phyloP scores from a whole-genome alignment of 2,113 vertebrate species.

The Zosterops lateralis region DNA sequence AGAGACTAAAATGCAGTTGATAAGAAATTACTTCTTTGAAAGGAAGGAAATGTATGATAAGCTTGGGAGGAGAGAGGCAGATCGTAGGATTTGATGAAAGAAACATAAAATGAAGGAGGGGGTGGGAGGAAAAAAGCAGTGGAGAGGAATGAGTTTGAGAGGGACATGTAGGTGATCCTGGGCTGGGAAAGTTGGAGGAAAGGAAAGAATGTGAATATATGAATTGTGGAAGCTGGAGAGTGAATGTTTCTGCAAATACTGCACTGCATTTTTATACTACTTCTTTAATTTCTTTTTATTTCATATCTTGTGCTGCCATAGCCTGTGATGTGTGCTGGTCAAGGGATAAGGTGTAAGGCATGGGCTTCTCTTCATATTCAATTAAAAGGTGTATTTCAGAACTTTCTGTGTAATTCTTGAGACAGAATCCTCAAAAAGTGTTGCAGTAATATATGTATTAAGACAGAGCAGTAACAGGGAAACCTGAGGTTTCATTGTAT shows the following conservation, averaged over 20 bases:
- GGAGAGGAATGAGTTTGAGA: neutral
- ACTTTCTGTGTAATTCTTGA: neutral
- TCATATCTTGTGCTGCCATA: neutral
- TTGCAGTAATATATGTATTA: neutral
- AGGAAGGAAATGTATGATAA: neutral
- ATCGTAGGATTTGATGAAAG: neutral
- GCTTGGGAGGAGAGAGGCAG: neutral
- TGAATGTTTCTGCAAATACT: neutral
- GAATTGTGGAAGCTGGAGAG: neutral
- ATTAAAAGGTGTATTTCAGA: neutral
- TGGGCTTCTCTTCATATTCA: neutral
- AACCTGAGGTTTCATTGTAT: neutral
- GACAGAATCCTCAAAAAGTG: neutral
- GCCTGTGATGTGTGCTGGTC: neutral
- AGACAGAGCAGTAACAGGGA: neutral
- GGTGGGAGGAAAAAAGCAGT: neutral
- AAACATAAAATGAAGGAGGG: neutral
- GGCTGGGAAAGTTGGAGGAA: neutral
- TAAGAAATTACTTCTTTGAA: neutral
- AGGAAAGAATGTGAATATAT: neutral
- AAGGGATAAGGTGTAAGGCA: neutral
- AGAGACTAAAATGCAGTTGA: neutral
- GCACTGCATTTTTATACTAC: neutral
- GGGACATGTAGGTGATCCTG: neutral
- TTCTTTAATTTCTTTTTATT: neutral